Base-by-base conservation (phyloP, 2,797 vertebrate genomes). In the Amblyraja radiata region DNA sequence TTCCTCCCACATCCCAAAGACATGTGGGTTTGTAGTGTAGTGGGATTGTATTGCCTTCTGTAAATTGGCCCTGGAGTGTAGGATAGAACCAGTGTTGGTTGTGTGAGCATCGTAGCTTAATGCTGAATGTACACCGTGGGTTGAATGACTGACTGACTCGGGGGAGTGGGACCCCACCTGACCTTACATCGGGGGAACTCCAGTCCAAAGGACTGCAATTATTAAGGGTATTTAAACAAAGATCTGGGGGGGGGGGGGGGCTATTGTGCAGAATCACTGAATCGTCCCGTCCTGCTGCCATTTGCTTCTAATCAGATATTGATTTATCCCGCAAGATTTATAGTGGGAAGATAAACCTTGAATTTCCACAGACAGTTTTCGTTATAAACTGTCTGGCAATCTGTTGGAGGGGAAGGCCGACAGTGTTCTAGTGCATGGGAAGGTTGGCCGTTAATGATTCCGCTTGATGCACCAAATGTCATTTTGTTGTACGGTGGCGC, bases 311-410 rank as follows among this genome's bases (percentile, higher is more conserved):
- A 83, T 58, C 21, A 54, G 36, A 9, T 58, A 83, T 58, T 83
- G 80, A 83, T 58, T 83, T 83, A 83, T 83, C 58, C 25, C 58
- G 39, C 1, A 83, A 83, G 80, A 54, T 83, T 83, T 83, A 83
- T 83, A 83, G 46, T 9, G 36, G 79, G 6, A 83, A 58, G 46
- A 58, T 58, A 58, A 83, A 10, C 80, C 13, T 58, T 32, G 25
- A 84, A 84, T n/a, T 84, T 84, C 9, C 13, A 78, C 28, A n/a
- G 25, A 16, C 13, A 86, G 25, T 13, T n/a, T 63, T 63, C 83
- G 63, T 63, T 86, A 86, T n/a, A 28, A 61, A 32, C 21, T 7
- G 28, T 86, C 63, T 86, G 58, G 28, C 11, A 63, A 14, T n/a
- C 16, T 1, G 13, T 28, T 84, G 54, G 80, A 10, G 6, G 23